phyloP scores from a whole-genome alignment of 2,113 vertebrate genomes.

The Pyrgilauda ruficollis region DNA sequence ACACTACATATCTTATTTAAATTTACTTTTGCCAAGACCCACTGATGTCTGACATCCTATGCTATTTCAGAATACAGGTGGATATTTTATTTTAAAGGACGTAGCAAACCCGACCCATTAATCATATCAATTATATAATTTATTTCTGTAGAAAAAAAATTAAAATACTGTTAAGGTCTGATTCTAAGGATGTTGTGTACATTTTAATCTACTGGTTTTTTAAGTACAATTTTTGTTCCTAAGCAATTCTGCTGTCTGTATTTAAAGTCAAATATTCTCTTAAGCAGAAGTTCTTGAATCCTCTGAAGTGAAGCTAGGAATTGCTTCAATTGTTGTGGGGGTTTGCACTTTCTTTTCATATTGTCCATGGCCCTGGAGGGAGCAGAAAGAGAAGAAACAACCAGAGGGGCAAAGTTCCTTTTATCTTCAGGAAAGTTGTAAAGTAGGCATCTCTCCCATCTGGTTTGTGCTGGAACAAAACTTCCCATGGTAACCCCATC shows the following conservation, averaged over 20 bases:
- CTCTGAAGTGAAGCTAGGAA: background rate
- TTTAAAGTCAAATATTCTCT: background rate
- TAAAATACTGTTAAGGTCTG: background rate
- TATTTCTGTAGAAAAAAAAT: background rate
- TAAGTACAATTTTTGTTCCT: background rate
- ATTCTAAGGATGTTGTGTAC: background rate
- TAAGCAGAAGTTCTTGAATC: background rate
- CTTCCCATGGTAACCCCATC: background rate
- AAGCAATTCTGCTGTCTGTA: background rate
- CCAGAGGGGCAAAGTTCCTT: background rate
- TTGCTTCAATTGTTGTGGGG: background rate
- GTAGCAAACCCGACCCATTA: background rate
- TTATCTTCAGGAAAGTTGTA: background rate
- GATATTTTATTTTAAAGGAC: conserved; percentile 53
- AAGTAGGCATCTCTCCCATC: background rate
- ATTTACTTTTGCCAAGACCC: conserved; percentile 58
- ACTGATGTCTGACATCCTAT: conserved; percentile 47
- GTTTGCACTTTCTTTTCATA: background rate
- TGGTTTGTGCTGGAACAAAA: background rate
- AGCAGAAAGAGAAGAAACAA: background rate
- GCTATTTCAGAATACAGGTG: conserved; percentile 43
- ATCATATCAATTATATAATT: background rate
- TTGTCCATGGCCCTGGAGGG: background rate
- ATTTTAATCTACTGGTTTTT: background rate
- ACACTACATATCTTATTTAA: conserved; percentile 72